These are phyloP conservation scores for Probaryconus sp. DNA, from an alignment of 1,140 invertebrate species.

Conservation along the genomic window DNA sequence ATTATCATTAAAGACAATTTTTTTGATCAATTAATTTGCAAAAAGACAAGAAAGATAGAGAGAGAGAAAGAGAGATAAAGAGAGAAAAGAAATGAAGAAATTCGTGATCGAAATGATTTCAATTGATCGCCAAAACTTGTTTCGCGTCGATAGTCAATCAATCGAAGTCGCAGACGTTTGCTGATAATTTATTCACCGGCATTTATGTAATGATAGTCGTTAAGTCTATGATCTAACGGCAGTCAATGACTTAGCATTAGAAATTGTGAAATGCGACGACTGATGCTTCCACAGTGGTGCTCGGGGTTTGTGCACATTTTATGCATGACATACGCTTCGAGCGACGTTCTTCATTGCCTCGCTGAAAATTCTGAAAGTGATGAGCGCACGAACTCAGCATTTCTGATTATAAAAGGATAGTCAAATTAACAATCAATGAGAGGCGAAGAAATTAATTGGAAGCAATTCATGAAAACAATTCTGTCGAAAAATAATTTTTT, in stretches of 20 bases:
- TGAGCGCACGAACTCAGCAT: slow-evolving; percentile 40
- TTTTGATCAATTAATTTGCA: slow-evolving; percentile 9
- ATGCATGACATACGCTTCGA: slow-evolving; percentile 32
- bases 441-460: neutral
- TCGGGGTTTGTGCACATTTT: slow-evolving; percentile 37
- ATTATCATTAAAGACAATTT: neutral
- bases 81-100: too few relatives aligned
- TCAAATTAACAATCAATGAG: neutral
- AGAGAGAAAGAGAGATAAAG: too few relatives aligned
- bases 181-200: slow-evolving; percentile 45
- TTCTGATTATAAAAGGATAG: too few relatives aligned
- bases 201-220: slow-evolving; percentile 51
- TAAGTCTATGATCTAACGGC: slow-evolving; percentile 22
- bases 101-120: slow-evolving; percentile 15
- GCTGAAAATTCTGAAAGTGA: slow-evolving; percentile 44
- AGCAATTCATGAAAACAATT: neutral
- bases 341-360: slow-evolving; percentile 3
- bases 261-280: slow-evolving; percentile 49
- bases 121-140: slow-evolving; percentile 46
- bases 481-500: too few relatives aligned
- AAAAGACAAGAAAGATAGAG: neutral
- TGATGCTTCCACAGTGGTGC: slow-evolving; percentile 39
- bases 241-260: slow-evolving; percentile 58
- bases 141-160: slow-evolving; percentile 31
- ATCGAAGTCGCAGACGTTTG: slow-evolving; percentile 42